A percentile compares a stretch with the other conserved stretches of the same genome.
Conservation (phyloP, 2,797 vertebrate genomes). For the Zalophus californianus region DNA sequence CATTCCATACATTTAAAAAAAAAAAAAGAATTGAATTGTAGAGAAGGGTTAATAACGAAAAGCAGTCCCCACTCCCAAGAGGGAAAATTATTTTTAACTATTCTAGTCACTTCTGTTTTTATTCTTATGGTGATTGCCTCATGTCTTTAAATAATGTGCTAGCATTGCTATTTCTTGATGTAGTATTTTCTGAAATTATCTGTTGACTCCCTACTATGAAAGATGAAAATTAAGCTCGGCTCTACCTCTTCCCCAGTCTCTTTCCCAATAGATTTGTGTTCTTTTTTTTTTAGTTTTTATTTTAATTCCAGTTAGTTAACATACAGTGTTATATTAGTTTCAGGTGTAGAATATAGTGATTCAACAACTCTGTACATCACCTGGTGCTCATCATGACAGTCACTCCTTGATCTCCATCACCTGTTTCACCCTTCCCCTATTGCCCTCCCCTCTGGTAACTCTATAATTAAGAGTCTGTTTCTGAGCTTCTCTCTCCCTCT, state of each 20-base stretch:
- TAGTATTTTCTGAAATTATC: conserved; percentile 21
- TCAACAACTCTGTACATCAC: background rate
- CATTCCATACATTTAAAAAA: background rate
- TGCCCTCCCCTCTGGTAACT: background rate
- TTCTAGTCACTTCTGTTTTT: background rate
- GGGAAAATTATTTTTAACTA: background rate
- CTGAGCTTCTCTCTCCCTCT: background rate
- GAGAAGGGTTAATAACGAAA: background rate
- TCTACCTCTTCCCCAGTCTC: background rate
- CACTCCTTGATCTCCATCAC: background rate
- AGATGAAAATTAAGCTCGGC: background rate
- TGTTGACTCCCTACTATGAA: background rate
- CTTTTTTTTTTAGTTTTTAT: background rate
- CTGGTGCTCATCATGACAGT: background rate
- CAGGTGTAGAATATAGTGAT: background rate
- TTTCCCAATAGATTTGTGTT: background rate
- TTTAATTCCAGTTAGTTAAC: background rate
- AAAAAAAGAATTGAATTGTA: background rate
- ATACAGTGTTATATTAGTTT: background rate
- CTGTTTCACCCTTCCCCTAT: background rate
- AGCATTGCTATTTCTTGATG: background rate
- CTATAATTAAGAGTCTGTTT: background rate
- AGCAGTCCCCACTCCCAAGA: background rate
- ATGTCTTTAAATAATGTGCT: conserved; percentile 20
- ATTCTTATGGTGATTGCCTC: background rate